Conservation (phyloP, 2,113 vertebrate species). For the Smithornis capensis region DNA sequence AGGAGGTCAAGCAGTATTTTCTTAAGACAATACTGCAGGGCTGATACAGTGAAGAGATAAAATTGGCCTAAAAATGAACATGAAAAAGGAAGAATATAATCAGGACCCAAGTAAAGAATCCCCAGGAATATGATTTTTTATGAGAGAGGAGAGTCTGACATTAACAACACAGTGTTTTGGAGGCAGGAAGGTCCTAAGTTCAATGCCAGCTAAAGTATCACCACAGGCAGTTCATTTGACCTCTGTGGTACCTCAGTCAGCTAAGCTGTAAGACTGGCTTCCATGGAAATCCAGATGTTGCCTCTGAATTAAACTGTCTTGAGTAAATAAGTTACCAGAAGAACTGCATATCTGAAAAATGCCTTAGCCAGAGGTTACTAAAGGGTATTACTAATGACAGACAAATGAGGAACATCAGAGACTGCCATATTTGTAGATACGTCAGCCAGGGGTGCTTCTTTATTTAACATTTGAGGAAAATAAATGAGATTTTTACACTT, state of each 20-base stretch:
- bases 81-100: slow-evolving; percentile 22
- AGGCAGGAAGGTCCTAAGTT: slow-evolving; percentile 58
- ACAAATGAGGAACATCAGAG: slow-evolving; percentile 21
- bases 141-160: not conserved
- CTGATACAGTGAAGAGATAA: not conserved
- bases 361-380: slow-evolving; percentile 43
- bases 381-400: slow-evolving; percentile 40
- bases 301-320: slow-evolving; percentile 57
- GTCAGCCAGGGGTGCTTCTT: not conserved
- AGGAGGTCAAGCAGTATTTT: slow-evolving; percentile 42
- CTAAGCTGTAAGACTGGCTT: slow-evolving; percentile 71
- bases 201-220: slow-evolving; percentile 51
- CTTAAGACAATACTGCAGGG: not conserved
- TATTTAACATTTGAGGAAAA: not conserved
- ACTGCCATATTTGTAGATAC: slow-evolving; percentile 1
- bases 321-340: slow-evolving; percentile 72
- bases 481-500: not conserved
- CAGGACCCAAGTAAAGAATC: not conserved
- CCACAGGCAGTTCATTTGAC: slow-evolving; percentile 64
- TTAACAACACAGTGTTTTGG: slow-evolving; percentile 27
- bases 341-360: slow-evolving; percentile 52
- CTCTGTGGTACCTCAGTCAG: slow-evolving; percentile 68
- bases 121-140: slow-evolving; percentile 12
- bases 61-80: not conserved
- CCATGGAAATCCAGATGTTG: slow-evolving; percentile 69